These are phyloP conservation scores for Oncopeltus fasciatus DNA, from an alignment of 1,140 invertebrate species.

Conservation along the genomic window DNA sequence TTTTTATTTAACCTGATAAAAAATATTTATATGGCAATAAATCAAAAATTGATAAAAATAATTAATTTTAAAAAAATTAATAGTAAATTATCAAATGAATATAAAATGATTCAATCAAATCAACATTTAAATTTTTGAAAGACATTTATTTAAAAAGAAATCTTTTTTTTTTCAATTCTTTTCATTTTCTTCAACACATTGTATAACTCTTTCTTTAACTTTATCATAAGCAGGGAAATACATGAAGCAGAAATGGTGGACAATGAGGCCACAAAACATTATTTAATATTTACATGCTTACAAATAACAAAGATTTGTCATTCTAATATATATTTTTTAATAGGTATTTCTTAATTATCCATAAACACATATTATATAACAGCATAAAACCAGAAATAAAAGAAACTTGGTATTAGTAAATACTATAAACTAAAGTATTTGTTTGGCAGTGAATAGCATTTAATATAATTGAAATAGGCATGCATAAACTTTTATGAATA, in stretches of 20 bases:
- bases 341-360: background rate
- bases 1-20: no score
- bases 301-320: background rate
- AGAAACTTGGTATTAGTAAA: background rate
- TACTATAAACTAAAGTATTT: background rate
- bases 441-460: conserved; percentile 6
- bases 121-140: no score
- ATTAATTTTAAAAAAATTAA: no score
- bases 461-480: conserved; percentile 6
- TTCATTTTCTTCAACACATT: no score
- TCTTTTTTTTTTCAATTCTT: no score
- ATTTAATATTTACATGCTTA: conserved; percentile 1
- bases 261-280: background rate
- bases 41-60: no score
- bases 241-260: background rate
- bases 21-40: no score
- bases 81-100: no score
- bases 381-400: background rate
- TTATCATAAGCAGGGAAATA: background rate
- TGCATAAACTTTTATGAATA: background rate
- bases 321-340: background rate
- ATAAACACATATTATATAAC: background rate
- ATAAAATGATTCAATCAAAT: no score
- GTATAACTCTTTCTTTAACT: no score
- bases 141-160: no score